A percentile compares a stretch with the other conserved stretches of the same genome.
Conservation (phyloP, 1,140 invertebrate species). For the Caenorhabditis remanei region DNA sequence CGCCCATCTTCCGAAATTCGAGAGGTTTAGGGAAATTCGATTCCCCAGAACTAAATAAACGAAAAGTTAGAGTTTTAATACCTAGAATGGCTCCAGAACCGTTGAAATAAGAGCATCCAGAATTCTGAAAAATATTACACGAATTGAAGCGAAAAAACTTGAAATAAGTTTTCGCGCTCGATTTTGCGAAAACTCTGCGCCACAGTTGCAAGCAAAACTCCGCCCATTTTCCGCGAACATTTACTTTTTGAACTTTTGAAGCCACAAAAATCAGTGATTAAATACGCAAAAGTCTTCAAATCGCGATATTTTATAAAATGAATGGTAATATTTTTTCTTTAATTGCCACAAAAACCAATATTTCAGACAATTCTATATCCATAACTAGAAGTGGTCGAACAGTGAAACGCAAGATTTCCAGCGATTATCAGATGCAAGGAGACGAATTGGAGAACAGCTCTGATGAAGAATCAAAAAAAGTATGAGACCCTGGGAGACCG, state of each 20-base stretch:
- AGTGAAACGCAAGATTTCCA: background rate
- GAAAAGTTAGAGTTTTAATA: slow-evolving; percentile 10
- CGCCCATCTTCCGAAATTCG: slow-evolving; percentile 44
- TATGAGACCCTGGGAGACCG: no score
- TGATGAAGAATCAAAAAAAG: background rate
- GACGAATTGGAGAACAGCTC: background rate
- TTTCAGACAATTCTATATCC: background rate
- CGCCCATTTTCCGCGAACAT: slow-evolving; percentile 6
- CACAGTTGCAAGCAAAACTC: background rate
- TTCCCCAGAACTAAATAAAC: background rate
- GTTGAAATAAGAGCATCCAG: slow-evolving; percentile 5
- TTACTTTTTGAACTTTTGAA: background rate
- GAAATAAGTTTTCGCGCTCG: background rate
- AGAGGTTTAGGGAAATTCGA: slow-evolving; percentile 36
- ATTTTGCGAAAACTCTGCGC: background rate
- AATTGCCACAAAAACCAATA: background rate
- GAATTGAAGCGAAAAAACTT: background rate
- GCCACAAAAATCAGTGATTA: background rate
- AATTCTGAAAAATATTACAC: background rate
- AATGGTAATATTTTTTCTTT: no score
- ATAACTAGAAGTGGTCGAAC: background rate
- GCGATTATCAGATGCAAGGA: background rate
- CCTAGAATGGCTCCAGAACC: slow-evolving; percentile 22
- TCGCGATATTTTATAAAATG: no score
- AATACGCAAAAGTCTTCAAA: no score